These are phyloP conservation scores for Smutsia temminckii DNA, from an alignment of 2,797 vertebrate species.

Conservation along the genomic window DNA sequence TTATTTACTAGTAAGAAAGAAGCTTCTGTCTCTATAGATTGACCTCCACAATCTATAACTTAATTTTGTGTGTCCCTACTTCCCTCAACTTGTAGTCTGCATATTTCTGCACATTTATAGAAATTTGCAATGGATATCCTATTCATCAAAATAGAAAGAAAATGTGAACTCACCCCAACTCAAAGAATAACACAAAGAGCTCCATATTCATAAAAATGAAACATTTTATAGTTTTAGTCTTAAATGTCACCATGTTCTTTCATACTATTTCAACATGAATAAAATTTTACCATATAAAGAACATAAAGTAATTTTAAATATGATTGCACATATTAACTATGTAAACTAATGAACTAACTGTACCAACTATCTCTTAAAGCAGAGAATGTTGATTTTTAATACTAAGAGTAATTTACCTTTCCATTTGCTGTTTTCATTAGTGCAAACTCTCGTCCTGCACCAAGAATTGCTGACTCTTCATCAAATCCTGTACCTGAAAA, in stretches of 20 bases:
- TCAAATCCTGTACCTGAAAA: conserved; percentile 95
- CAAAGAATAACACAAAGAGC: background rate
- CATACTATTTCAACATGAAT: conserved; percentile 24
- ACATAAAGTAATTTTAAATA: conserved; percentile 27
- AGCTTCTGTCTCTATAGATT: background rate
- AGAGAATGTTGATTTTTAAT: conserved; percentile 34
- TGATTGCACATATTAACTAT: conserved; percentile 2
- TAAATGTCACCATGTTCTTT: conserved; percentile 31
- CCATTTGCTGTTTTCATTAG: conserved; percentile 98
- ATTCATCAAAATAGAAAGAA: conserved; percentile 58
- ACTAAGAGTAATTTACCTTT: conserved; percentile 89
- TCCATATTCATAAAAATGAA: background rate
- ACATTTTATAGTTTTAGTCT: conserved; percentile 20
- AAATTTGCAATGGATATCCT: background rate
- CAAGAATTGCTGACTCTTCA: conserved; percentile 97
- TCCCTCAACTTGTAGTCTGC: background rate
- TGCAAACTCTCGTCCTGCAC: conserved; percentile 98
- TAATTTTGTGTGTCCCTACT: background rate
- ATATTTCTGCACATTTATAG: background rate
- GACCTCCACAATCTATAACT: background rate
- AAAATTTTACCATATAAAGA: conserved; percentile 2
- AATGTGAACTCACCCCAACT: conserved; percentile 24
- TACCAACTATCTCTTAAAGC: background rate
- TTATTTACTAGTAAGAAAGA: background rate
- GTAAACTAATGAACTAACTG: background rate